Base-by-base conservation (phyloP, 2,888 invertebrate genomes). In the Drosophila testacea region DNA sequence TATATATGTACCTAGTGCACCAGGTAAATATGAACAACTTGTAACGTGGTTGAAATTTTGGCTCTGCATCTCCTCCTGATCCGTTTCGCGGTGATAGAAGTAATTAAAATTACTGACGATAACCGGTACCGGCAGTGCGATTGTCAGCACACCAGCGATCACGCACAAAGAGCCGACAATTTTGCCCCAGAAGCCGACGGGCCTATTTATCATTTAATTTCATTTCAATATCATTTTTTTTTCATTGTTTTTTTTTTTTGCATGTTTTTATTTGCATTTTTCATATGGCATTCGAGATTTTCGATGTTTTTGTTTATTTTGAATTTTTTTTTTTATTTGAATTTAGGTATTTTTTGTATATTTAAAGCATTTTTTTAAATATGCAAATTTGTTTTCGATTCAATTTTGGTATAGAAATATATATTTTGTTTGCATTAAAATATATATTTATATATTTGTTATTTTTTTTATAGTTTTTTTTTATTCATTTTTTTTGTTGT, bases 81-180 rank as follows among this genome's bases (percentile, higher is more conserved):
- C 99, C 91, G 98, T 98, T 95, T 99, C 99, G 91, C 99, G 97
- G 94, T 99, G 99, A 94, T 99, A 99, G 96, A 99, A 99, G 95
- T 99, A 99, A 94, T 99, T 99, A 96, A 99, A 99, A 95, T 99
- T 99, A 94, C 98, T 99, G 93, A 99, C 99, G 94, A 99, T 99
- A 94, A 99, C 99, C 90, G 99, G 99, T 92, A 99, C 99, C 83
- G 99, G 99, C 92, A 99, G 95, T 82, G 99, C 99, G 93, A 99
- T 99, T 93, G 99, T 99, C 94, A 99, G 95, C 93, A 99, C 99
- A 94, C 99, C 99, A 93, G 99, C 99, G 93, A 99, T 99, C 93
- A 99, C 99, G 94, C 99, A 99, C 91, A 99, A 95, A 89, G 98
- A 98, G 85, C 99, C 99, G 91, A 99, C 99, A 93, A 98, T 98